Conservation (phyloP, 2,888 invertebrate species). For the Diaperis boleti region DNA sequence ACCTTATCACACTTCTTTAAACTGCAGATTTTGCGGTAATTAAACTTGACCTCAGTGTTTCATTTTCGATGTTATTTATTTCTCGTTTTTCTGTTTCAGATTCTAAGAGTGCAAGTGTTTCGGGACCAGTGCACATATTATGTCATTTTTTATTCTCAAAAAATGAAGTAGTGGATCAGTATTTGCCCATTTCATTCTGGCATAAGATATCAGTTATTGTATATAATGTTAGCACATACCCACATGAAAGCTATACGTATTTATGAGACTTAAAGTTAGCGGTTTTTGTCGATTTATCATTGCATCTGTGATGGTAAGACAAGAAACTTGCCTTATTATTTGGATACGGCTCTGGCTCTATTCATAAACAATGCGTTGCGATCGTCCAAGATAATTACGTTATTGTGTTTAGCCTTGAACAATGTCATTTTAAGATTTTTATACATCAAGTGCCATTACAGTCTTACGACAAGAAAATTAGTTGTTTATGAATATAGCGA, state of each 20-base stretch:
- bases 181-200: constrained; percentile 50
- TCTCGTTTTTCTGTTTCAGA: constrained; percentile 48
- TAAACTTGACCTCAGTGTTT: constrained; percentile 20
- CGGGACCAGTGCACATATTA: constrained; percentile 50
- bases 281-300: constrained; percentile 43
- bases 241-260: constrained; percentile 45
- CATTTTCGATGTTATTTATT: constrained; percentile 13
- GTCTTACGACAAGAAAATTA: constrained; percentile 34
- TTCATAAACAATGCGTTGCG: constrained; percentile 45
- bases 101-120: constrained; percentile 45
- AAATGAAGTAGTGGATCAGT: constrained; percentile 49
- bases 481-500: constrained; percentile 43
- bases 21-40: not conserved
- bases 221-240: constrained; percentile 45
- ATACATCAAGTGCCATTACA: constrained; percentile 45
- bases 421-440: constrained; percentile 32
- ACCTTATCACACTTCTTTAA: not conserved
- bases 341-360: constrained; percentile 30
- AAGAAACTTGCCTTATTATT: constrained; percentile 40
- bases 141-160: constrained; percentile 49
- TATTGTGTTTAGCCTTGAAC: constrained; percentile 37
- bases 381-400: constrained; percentile 28
- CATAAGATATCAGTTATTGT: constrained; percentile 44
- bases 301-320: constrained; percentile 46
- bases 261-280: constrained; percentile 45